Evolutionary conservation across 2,888 invertebrate genomes (phyloP).

Genomic region (Chloroclysta siterata): DNA sequence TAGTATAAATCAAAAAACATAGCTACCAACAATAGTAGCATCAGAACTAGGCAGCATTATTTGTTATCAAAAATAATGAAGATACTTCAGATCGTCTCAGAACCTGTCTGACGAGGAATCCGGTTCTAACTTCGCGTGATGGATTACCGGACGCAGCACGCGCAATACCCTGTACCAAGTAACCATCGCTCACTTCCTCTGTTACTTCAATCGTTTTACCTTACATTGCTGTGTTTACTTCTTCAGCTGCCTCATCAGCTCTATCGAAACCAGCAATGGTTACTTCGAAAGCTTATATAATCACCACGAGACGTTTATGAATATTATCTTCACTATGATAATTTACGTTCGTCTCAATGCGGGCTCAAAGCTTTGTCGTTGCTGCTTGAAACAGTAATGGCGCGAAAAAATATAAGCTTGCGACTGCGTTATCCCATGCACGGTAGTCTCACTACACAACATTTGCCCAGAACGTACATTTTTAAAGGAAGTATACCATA

Average conservation of each 20-base stretch:
- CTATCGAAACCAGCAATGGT: not conserved
- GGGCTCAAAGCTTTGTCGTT: not conserved
- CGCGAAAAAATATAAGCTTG: not conserved
- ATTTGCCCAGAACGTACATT: no score
- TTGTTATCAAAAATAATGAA: constrained; percentile 60
- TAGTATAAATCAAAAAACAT: not conserved
- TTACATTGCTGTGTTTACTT: constrained; percentile 6
- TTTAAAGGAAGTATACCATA: no score
- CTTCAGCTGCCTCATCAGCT: not conserved
- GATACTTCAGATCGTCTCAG: constrained; percentile 59
- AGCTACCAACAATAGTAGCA: constrained; percentile 10
- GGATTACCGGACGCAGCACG: constrained; percentile 75
- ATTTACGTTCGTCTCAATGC: not conserved
- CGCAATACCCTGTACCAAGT: constrained; percentile 54
- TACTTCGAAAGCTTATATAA: not conserved
- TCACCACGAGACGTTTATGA: not conserved
- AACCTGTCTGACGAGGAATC: constrained; percentile 66
- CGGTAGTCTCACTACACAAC: no score
- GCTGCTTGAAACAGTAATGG: not conserved
- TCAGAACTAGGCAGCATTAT: constrained; percentile 39
- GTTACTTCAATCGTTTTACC: constrained; percentile 10
- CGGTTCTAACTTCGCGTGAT: constrained; percentile 80
- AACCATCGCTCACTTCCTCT: constrained; percentile 42
- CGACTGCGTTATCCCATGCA: no score
- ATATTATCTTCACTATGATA: constrained; percentile 6